These are phyloP conservation scores for Gallinago solitaria DNA, from an alignment of 2,797 vertebrate genomes.

Conservation along the genomic window DNA sequence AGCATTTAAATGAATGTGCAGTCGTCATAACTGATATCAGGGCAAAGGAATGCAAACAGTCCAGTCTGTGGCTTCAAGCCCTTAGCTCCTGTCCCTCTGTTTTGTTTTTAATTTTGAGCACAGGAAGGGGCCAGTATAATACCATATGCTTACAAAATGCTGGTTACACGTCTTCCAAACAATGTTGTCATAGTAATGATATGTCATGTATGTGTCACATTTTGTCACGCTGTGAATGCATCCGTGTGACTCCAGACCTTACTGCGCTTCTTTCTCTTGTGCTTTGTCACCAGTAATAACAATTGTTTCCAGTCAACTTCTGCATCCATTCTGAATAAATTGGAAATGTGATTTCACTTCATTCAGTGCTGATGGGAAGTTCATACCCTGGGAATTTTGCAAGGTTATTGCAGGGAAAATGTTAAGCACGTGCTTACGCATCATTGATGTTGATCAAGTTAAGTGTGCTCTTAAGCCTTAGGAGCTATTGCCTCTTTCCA, in stretches of 20 bases:
- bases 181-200: not conserved
- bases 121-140: slow-evolving; percentile 3
- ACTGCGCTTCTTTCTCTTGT: not conserved
- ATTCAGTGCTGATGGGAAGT: not conserved
- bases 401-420: not conserved
- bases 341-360: not conserved
- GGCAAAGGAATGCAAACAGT: slow-evolving; percentile 35
- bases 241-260: not conserved
- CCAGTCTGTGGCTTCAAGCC: not conserved
- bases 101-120: slow-evolving; percentile 37
- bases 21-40: slow-evolving; percentile 5
- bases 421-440: not conserved
- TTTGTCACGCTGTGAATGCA: not conserved
- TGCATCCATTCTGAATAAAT: not conserved
- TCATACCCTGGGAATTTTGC: not conserved
- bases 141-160: slow-evolving; percentile 16
- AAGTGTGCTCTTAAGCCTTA: not conserved
- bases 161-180: not conserved
- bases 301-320: not conserved
- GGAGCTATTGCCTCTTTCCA: not conserved
- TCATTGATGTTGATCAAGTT: not conserved
- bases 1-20: not conserved
- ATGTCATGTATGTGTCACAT: not conserved
- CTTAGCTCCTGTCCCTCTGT: not conserved
- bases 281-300: not conserved